Evolutionary conservation across 2,888 invertebrate species (phyloP).

Genomic region (Thecophora atra): DNA sequence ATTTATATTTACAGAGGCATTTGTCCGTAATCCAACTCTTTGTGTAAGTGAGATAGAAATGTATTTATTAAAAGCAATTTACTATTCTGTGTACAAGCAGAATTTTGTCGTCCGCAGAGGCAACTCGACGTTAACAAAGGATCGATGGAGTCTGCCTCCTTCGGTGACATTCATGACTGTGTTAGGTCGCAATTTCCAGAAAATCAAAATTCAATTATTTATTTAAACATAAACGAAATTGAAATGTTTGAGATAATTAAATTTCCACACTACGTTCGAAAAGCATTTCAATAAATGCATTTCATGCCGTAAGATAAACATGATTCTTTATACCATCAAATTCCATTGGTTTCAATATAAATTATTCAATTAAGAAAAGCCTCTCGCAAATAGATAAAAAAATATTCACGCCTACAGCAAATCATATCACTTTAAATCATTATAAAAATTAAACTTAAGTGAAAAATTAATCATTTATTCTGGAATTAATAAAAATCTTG

Average conservation of each 20-base stretch:
- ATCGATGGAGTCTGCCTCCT: background rate
- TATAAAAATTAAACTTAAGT: background rate
- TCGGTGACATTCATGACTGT: background rate
- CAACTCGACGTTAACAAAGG: background rate
- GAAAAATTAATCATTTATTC: background rate
- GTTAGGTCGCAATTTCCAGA: background rate
- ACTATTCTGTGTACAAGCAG: too few species aligned
- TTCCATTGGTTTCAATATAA: background rate
- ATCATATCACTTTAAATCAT: too few species aligned
- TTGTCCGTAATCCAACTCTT: background rate
- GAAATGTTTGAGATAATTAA: conserved; percentile 6
- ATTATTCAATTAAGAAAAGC: background rate
- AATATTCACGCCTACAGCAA: too few species aligned
- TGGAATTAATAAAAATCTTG: too few species aligned
- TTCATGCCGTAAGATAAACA: background rate
- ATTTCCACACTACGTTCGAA: background rate
- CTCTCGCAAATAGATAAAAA: too few species aligned
- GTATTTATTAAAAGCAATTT: too few species aligned
- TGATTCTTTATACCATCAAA: background rate
- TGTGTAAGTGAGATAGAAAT: background rate
- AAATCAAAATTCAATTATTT: conserved; percentile 11
- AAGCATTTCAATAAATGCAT: background rate
- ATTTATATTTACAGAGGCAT: background rate
- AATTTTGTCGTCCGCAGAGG: too few species aligned
- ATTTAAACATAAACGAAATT: background rate